A percentile compares a stretch with the other conserved stretches of the same genome.
These are phyloP conservation scores for Rhingia campestris DNA, from an alignment of 2,888 invertebrate genomes.

Conservation along the genomic window DNA sequence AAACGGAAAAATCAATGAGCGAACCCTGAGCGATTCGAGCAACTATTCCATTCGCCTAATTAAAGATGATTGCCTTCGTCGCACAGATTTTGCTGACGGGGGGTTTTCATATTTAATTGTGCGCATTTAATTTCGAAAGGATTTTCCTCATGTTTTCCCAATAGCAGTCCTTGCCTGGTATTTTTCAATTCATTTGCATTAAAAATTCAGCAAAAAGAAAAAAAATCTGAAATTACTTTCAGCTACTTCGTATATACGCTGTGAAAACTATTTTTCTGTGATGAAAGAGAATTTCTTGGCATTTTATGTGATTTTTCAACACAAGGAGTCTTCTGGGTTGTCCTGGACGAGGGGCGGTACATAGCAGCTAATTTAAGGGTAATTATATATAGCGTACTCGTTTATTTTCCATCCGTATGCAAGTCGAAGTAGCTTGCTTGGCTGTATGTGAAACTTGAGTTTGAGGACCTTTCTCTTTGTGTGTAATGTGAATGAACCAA, in stretches of 20 bases:
- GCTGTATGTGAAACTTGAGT: not conserved
- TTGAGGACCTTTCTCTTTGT: slow-evolving; percentile 37
- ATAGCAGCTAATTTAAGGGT: slow-evolving; percentile 67
- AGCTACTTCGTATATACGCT: slow-evolving; percentile 1
- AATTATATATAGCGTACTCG: slow-evolving; percentile 63
- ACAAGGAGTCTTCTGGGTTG: not conserved
- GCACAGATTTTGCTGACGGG: not conserved
- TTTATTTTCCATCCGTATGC: slow-evolving; percentile 32
- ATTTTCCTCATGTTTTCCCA: slow-evolving; percentile 18
- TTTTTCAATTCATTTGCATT: slow-evolving; percentile 69
- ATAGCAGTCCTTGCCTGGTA: slow-evolving; percentile 32
- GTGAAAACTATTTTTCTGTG: slow-evolving; percentile 52
- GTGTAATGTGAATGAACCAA: slow-evolving; percentile 54
- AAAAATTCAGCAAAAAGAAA: slow-evolving; percentile 52
- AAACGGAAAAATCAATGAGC: slow-evolving; percentile 63
- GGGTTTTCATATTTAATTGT: slow-evolving; percentile 56
- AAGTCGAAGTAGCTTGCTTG: slow-evolving; percentile 21
- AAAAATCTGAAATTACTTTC: slow-evolving; percentile 42
- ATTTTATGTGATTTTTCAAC: slow-evolving; percentile 43
- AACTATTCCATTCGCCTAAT: slow-evolving; percentile 68
- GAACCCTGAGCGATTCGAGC: not conserved
- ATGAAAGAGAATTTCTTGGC: slow-evolving; percentile 43
- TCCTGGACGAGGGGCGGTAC: slow-evolving; percentile 33
- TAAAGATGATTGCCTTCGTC: slow-evolving; percentile 70
- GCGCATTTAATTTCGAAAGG: slow-evolving; percentile 59